Base-by-base conservation (phyloP, 1,140 invertebrate genomes). In the Hycleus phaleratus region DNA sequence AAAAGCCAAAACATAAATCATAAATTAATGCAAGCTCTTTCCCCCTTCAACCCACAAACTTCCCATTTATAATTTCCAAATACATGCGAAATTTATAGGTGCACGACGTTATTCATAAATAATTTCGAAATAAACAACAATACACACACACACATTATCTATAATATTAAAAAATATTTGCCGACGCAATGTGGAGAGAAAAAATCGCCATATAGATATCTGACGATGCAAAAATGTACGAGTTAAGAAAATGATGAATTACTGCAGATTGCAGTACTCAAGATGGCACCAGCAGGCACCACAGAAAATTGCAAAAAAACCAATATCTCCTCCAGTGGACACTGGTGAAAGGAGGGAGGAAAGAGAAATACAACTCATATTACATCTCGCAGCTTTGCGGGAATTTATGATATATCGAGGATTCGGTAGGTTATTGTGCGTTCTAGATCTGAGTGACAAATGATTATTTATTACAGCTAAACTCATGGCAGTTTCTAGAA, bases 331-430 rank as follows among this genome's bases (percentile, higher is more conserved):
- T 46, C 49, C 32, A 57, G 56, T 65, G 66, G 64, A 68, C 66
- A 62, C 46, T 46, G 50, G 60, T 11, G 55, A 32, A 57, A 47
- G 56, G 58, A 57, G 57, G 49, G 52, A 60, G 60, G 56, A 32
- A 32, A 55, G 62, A 64, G 61, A 60, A 63, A 64, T 63, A 68
- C 64, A 68, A 68, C 63, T 67, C 61, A 68, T 67, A 68, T 67
- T 67, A 67, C 65, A 61, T 68, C 67, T 68, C 65, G 59, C 67
- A 67, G 65, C 65, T 68, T 67, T 59, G 60, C 61, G 46, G 51
- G 58, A 61, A 63, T 68, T 62, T 63, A 65, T 59, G 65, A 66
- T 59, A 65, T 68, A 68, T 48, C 57, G 62, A 45, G 58, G 61
- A 67, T 65, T 59, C 56, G 55, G 59, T 46, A 56, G 52, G 60